Base-by-base conservation (phyloP, 2,888 invertebrate species). In the Rhabditophanes sp. region DNA sequence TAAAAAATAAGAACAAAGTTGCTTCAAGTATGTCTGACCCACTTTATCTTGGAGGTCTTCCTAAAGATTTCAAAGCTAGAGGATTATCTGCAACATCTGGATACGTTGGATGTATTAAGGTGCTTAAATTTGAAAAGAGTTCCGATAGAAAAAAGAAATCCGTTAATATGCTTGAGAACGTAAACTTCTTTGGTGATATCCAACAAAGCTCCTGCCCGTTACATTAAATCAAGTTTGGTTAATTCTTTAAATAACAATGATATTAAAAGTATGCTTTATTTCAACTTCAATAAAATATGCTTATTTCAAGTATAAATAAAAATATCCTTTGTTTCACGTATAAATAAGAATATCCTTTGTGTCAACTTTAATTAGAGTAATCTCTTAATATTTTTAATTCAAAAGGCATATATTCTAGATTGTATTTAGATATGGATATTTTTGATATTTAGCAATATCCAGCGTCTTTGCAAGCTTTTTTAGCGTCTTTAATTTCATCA, bases 31-130 rank as follows among this genome's bases (percentile, higher is more conserved):
- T 84, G 0, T 76, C 76, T 18, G 78, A 82, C 41, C 80, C 84
- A 0, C 71, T 93, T 20, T 90, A 80, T 68, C 73, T 93, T 54
- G 93, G 93, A 14, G 88, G 88, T 0, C 80, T 85, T 67, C 77
- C 78, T 2, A 37, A 40, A 26, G 70, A 73, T 35, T 38, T 55
- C 23, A 45, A 45, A 15, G 45, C 46, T 11, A 48, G 45, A 3
- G 56, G 52, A 12, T 41, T 50, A 21, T 42, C 14, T 33, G 21
- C 18, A 5, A 25, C 12, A 8, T 24, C 12, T 46, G 14, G 8
- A 15, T 64, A 62, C 37, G 46, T 57, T 26, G 64, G 64, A 25
- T 64, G 64, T 31, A 35, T 65, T 18, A 46, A 61, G 16, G 45
- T 56, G 25, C 25, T 50, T 8, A 44, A 42, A 22, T 39, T 56